These are phyloP conservation scores for Torymus auratus DNA, from an alignment of 2,888 invertebrate species.

Conservation along the genomic window DNA sequence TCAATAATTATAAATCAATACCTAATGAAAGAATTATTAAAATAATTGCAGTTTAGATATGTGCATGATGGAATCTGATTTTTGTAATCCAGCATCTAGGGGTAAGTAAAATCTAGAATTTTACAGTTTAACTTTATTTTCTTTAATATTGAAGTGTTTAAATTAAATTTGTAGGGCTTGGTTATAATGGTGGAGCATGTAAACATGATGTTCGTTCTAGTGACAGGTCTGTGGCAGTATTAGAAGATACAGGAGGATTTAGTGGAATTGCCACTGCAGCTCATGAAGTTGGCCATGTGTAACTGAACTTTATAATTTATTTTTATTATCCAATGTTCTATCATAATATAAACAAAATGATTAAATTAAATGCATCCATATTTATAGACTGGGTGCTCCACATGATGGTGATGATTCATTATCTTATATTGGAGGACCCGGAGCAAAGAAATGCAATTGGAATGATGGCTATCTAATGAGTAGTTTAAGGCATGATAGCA, in stretches of 20 bases:
- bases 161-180: slow-evolving; percentile 63
- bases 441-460: slow-evolving; percentile 57
- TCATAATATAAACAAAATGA: no score
- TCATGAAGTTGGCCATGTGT: slow-evolving; percentile 71
- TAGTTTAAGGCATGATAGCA: slow-evolving; percentile 49
- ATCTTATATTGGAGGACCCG: slow-evolving; percentile 55
- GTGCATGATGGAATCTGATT: not conserved
- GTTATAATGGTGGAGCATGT: slow-evolving; percentile 68
- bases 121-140: no score
- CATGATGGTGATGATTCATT: slow-evolving; percentile 52
- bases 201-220: slow-evolving; percentile 59
- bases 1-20: not conserved
- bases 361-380: no score
- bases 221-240: slow-evolving; percentile 63
- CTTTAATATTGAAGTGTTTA: not conserved
- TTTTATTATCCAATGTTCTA: no score
- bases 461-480: slow-evolving; percentile 59
- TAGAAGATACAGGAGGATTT: slow-evolving; percentile 71
- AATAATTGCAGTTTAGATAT: slow-evolving; percentile 25
- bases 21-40: not conserved
- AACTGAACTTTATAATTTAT: slow-evolving; percentile 26
- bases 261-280: slow-evolving; percentile 67
- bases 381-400: slow-evolving; percentile 7
- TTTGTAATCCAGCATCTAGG: slow-evolving; percentile 13
- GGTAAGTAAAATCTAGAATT: not conserved